phyloP scores from a whole-genome alignment of 1,140 invertebrate species.

The Episyrphus balteatus region DNA sequence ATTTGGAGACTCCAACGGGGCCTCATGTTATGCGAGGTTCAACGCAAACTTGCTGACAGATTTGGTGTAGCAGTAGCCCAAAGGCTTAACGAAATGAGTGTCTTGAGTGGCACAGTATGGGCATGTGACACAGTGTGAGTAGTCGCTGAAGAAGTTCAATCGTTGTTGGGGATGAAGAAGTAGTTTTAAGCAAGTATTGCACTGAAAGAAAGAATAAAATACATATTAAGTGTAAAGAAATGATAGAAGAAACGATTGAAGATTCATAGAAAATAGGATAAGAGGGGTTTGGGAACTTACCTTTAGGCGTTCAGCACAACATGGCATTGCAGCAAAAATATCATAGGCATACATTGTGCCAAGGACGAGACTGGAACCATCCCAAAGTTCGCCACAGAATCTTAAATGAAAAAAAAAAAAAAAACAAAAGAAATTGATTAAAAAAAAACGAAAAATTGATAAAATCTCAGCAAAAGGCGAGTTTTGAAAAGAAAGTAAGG shows the following conservation, averaged over 20 bases:
- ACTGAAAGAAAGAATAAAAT: conserved; percentile 42
- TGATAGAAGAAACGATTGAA: not conserved
- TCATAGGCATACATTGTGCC: conserved; percentile 98
- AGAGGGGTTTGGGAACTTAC: conserved; percentile 40
- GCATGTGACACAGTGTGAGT: conserved; percentile 83
- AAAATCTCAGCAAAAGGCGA: too few species aligned
- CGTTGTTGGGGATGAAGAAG: conserved; percentile 76
- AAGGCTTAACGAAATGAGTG: conserved; percentile 87
- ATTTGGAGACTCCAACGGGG: conserved; percentile 42
- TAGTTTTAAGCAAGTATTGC: conserved; percentile 78
- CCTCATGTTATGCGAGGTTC: conserved; percentile 76
- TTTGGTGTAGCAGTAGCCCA: conserved; percentile 67
- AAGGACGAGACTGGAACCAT: conserved; percentile 82
- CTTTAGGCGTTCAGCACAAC: conserved; percentile 85
- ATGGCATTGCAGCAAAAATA: conserved; percentile 92
- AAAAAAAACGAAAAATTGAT: conserved; percentile 3
- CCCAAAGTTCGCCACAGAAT: conserved; percentile 79
- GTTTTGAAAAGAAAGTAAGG: too few species aligned
- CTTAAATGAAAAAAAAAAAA: conserved; percentile 25
- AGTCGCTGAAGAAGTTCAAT: conserved; percentile 88
- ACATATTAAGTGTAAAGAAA: not conserved
- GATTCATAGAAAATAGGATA: not conserved
- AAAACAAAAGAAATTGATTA: conserved; percentile 3
- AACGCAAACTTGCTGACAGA: conserved; percentile 53
- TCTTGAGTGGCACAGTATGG: conserved; percentile 82